Evolutionary conservation across 64 coral and sea anemone genomes (phyloP).

Genomic region (Montipora capricornis): DNA sequence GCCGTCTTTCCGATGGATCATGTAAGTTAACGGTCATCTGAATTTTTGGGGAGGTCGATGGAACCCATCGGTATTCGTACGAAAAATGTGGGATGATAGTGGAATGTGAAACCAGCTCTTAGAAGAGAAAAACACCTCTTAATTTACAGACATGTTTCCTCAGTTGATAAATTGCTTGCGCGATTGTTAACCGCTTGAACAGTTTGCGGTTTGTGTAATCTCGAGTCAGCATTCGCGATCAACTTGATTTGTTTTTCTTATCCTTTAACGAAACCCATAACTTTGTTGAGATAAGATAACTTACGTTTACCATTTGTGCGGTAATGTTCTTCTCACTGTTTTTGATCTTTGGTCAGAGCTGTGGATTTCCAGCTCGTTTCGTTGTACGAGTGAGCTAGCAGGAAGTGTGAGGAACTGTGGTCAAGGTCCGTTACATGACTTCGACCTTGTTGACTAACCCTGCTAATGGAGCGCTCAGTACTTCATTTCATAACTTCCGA

Average conservation of each 20-base stretch:
- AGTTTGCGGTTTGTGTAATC: neutral
- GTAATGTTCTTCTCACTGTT: neutral
- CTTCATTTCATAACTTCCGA: too few relatives aligned
- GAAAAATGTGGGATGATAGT: neutral
- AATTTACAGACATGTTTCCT: neutral
- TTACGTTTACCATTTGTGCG: neutral
- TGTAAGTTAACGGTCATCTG: too few relatives aligned
- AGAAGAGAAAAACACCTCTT: neutral
- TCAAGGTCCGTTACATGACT: too few relatives aligned
- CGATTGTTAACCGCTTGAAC: neutral
- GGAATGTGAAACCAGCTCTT: too few relatives aligned
- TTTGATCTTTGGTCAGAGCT: neutral
- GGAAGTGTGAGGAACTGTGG: too few relatives aligned
- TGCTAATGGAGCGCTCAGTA: too few relatives aligned
- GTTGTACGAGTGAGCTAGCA: neutral
- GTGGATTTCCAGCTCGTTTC: neutral
- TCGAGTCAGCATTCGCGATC: neutral
- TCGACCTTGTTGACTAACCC: too few relatives aligned
- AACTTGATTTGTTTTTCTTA: neutral
- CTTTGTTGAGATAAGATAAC: slow-evolving; percentile 25
- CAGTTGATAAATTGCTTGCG: neutral
- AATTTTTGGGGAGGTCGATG: neutral
- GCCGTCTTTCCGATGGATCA: too few relatives aligned
- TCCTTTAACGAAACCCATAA: neutral
- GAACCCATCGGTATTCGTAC: neutral